Evolutionary conservation across 2,888 invertebrate genomes (phyloP), one percentile per base, ranked within the genome.

Genomic region (Cotesia congregata): DNA sequence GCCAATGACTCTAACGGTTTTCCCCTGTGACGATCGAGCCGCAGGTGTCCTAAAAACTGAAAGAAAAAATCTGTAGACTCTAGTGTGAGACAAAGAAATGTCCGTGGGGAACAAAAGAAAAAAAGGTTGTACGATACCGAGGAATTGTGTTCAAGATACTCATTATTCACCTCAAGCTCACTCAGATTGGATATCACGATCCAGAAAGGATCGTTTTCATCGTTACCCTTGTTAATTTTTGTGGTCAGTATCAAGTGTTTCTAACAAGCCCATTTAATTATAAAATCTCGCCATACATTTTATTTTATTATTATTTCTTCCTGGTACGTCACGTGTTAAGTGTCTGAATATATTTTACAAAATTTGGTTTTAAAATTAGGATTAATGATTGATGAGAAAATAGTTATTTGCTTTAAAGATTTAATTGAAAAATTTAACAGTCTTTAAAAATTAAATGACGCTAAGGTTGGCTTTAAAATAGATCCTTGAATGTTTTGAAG

Each of bases 1-100:
- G 82, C 83, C 83, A 83, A 86, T 85, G 85, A 84, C 82, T 81
- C 80, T 84, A 86, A 86, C 86, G 85, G 86, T 85, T 83, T 67
- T 75, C 65, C 30, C 72, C 77, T 77, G 70, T 77, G 77, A 82
- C 74, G 75, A 79, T 76, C 72, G 79, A 82, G 71, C 80, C 79
- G 84, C 83, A 84, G 86, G 84, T 86, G 85, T 86, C 82, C 80
- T 70, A 74, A 15, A 68, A 61, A 71, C 59, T 69, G 67, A 61
- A 71, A 15, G 72, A 68, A 74, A 77, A 68, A 68, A 68, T 61
- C n/a, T 68, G 40, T 73, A 1, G 3, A 17, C 15, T 40, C 40
- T 17, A 5, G 20, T 2, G 62, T 17, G 30, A 64, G 50, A 62
- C 41, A 70, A 50, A 62, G 39, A 72, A 17, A 39, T 7, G 41